Evolutionary conservation across 2,797 vertebrate species (phyloP), one percentile per base, ranked within the genome.

Genomic region (Anableps anableps): DNA sequence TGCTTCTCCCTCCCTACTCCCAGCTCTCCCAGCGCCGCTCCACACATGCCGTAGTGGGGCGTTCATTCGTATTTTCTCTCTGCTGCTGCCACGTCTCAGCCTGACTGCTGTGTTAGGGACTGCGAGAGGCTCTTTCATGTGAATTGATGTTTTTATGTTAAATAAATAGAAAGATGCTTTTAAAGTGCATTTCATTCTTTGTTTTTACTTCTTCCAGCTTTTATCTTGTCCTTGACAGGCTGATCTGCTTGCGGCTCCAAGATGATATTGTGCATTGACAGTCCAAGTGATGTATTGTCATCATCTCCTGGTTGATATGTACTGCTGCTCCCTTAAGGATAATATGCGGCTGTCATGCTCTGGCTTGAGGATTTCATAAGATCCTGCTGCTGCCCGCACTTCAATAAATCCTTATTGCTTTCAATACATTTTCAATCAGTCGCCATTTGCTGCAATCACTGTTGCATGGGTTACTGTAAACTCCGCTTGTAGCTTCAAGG

Each of bases 71-170:
- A 82, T 86, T 79, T 55, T 80, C 81, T 80, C 85, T 81, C 77
- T 72, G 81, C 86, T 83, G 91, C 88, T 85, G 88, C 92, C 92
- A 91, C 91, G 87, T 89, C 88, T 91, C 90, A 91, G 88, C 88
- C 88, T 75, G 77, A 87, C 85, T 80, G 86, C 88, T 82, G 80
- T 91, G 85, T 89, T 89, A 82, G 85, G 43, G 75, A 81, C 78
- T 16, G 64, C 74, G 58, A 78, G 76, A 81, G 41, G 80, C 70
- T 76, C 80, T 81, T 87, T 92, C 71, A 86, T 83, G 79, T 83
- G 71, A 77, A 74, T 48, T 62, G 75, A 76, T 86, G 82, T 85
- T 84, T 72, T 84, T 86, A 23, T 62, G 58, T 80, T 51, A 53
- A 74, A 53, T 64, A 47, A 45, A 36, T 72, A 29, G 48, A 43